Evolutionary conservation across 53 echinoderm and acorn worm species (phyloP), one percentile per base, ranked within the genome.

Genomic region (Echinometra lucunter): DNA sequence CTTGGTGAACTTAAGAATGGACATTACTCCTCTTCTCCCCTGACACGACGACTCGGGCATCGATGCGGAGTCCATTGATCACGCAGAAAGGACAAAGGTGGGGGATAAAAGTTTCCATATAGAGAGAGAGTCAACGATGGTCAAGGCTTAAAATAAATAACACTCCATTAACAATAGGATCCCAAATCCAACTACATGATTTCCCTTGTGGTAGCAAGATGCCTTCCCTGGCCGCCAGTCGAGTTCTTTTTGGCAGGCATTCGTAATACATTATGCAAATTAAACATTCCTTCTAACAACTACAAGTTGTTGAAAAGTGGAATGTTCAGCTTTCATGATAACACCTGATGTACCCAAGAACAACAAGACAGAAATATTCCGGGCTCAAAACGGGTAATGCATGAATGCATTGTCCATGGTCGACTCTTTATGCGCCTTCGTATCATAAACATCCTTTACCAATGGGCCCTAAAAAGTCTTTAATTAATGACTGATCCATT

Each of bases 1-100:
- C 93, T 93, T 93, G 34, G 93, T 93, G 81, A 80, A 93, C 93
- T 93, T 93, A 17, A 93, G 80, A 44, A 93, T 93, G 6, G 93
- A 93, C 93, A 80, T 93, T 35, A 6, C 40, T 10, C 92, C 10
- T 28, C 37, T 18, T 34, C 13, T 88, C 56, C 28, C 32, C n/a
- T 49, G 6, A n/a, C 1, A 15, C n/a, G 23, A 56, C 7, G 8
- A 66, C 72, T 12, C 72, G 72, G 35, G 6, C 38, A 78, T 40
- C 78, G 19, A 78, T 40, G 19, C 78, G 38, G 78, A 40, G 78
- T 30, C 42, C 78, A 78, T 78, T 78, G 38, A 40, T 78, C 78
- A 78, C 37, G 75, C 19, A 75, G 38, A 38, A 40, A 38, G 9
- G 78, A 78, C 78, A 78, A 40, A 6, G n/a, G n/a, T n/a, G n/a